Percentiles rank a stretch among this genome's conserved stretches.
Evolutionary conservation across 2,797 vertebrate species (phyloP).

Genomic region (Pteronotus mesoamericanus): DNA sequence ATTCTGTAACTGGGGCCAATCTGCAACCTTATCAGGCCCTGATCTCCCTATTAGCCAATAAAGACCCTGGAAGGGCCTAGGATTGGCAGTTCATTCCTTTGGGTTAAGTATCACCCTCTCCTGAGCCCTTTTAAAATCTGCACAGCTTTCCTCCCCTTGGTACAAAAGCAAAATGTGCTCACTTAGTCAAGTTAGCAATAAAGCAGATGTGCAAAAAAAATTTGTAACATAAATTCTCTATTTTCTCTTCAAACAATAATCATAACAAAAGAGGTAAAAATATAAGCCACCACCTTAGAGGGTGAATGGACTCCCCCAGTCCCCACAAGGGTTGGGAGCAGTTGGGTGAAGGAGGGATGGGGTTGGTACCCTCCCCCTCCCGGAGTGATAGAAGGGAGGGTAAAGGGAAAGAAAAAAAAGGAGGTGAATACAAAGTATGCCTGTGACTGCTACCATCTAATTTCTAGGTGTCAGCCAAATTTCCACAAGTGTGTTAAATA

Average conservation of each 20-base stretch:
- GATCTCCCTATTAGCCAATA: not conserved
- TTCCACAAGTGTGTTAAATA: not conserved
- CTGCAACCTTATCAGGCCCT: not conserved
- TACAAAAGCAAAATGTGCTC: not conserved
- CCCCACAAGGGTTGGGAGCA: not conserved
- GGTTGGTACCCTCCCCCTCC: not conserved
- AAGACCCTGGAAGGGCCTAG: not conserved
- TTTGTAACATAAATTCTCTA: not conserved
- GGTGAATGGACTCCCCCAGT: not conserved
- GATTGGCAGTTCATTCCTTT: not conserved
- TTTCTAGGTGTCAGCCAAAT: not conserved
- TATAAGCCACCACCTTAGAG: not conserved
- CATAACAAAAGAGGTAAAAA: not conserved
- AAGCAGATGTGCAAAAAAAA: not conserved
- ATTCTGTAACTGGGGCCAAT: not conserved
- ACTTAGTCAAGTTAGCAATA: not conserved
- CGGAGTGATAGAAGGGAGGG: not conserved
- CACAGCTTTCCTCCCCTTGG: not conserved
- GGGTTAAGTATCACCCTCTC: not conserved
- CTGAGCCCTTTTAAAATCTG: not conserved
- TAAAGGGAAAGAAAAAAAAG: not conserved
- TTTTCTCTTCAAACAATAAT: not conserved
- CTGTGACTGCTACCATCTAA: not conserved
- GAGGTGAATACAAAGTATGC: not conserved
- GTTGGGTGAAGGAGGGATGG: not conserved